These are phyloP conservation scores for Diplazon laetatorius DNA, from an alignment of 2,888 invertebrate species.

Conservation along the genomic window DNA sequence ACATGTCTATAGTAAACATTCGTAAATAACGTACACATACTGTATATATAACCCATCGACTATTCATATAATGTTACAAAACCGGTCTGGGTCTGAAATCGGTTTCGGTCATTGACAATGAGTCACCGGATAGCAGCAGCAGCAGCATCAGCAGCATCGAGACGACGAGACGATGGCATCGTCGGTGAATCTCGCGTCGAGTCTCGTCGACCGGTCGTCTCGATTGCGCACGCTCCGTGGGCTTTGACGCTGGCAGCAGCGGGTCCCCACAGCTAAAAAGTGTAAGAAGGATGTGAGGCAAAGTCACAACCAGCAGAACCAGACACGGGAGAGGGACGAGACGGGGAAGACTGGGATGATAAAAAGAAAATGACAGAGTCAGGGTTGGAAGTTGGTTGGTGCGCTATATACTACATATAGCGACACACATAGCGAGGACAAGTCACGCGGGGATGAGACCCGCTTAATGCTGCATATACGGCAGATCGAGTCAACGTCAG, in stretches of 20 bases:
- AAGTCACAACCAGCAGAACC: constrained; percentile 45
- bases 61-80: constrained; percentile 69
- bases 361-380: constrained; percentile 36
- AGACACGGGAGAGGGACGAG: constrained; percentile 40
- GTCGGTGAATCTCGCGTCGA: constrained; percentile 65
- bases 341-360: not conserved
- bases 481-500: constrained; percentile 41
- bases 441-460: constrained; percentile 44
- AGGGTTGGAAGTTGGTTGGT: constrained; percentile 46
- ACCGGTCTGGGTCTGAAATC: constrained; percentile 74
- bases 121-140: constrained; percentile 73
- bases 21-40: constrained; percentile 13
- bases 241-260: constrained; percentile 12
- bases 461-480: constrained; percentile 38
- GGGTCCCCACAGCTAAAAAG: constrained; percentile 13
- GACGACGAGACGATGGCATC: constrained; percentile 70
- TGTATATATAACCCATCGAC: constrained; percentile 52
- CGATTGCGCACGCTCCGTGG: constrained; percentile 42
- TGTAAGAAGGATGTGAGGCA: constrained; percentile 30
- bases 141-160: constrained; percentile 70
- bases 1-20: too few relatives aligned
- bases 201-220: constrained; percentile 63
- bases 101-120: constrained; percentile 76
- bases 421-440: constrained; percentile 50
- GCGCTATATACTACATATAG: too few relatives aligned